phyloP scores from a whole-genome alignment of 2,888 invertebrate species.

The Temnothorax rugatulus region DNA sequence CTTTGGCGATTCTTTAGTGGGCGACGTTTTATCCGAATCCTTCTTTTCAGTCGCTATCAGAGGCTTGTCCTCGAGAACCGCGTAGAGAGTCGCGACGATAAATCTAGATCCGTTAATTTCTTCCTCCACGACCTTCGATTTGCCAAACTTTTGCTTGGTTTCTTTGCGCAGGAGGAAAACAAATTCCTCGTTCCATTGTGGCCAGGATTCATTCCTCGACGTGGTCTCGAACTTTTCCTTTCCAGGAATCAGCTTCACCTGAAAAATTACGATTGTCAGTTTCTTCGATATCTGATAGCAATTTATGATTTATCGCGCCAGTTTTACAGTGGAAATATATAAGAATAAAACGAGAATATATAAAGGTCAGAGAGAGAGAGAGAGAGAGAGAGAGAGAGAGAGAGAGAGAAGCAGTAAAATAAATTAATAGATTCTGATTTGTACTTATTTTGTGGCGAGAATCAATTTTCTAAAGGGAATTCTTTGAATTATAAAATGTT shows the following conservation, averaged over 20 bases:
- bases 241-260: slow-evolving; percentile 93
- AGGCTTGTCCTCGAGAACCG: slow-evolving; percentile 88
- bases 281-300: slow-evolving; percentile 36
- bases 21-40: slow-evolving; percentile 82
- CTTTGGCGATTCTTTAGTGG: slow-evolving; percentile 76
- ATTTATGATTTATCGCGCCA: background rate
- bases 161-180: slow-evolving; percentile 90
- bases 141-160: slow-evolving; percentile 84
- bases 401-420: background rate
- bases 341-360: background rate
- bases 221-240: slow-evolving; percentile 92
- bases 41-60: slow-evolving; percentile 84
- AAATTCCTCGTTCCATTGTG: slow-evolving; percentile 93
- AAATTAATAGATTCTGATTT: background rate
- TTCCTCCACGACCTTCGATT: slow-evolving; percentile 87
- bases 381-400: no score
- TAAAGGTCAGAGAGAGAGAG: background rate
- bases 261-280: slow-evolving; percentile 74
- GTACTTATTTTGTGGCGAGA: background rate
- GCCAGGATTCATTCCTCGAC: slow-evolving; percentile 92
- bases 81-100: slow-evolving; percentile 90
- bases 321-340: background rate
- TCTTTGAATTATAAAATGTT: background rate
- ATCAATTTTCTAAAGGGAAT: background rate
- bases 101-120: slow-evolving; percentile 89